Evolutionary conservation across 2,888 invertebrate genomes (phyloP), one percentile per base, ranked within the genome.

Genomic region (Prenolepis imparis): DNA sequence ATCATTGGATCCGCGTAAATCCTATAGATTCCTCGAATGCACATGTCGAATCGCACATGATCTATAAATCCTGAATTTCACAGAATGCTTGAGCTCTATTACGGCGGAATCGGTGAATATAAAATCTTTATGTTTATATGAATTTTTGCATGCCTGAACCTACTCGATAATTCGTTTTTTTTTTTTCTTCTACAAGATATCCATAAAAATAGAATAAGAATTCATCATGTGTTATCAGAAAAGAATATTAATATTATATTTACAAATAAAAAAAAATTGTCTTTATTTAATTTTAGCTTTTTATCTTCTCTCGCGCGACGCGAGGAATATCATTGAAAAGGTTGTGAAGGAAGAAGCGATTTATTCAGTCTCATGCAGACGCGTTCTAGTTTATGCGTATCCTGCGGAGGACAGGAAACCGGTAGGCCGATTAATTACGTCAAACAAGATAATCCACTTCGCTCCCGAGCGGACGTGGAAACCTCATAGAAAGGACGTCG

Each of bases 361-460:
- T 64, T 75, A 11, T 36, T 66, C 24, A 48, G 32, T 3, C 8
- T 12, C 5, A 21, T 18, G 41, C 9, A n/a, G 57, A 68, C 15
- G 18, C 8, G 32, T 44, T 70, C 11, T 59, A 78, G 21, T 59
- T 70, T 70, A 8, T 32, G 41, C 2, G 8, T 75, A 52, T 70
- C 44, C 57, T 36, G 6, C 44, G 32, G 21, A 44, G 15, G 3
- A 75, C 8, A 28, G 41, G 15, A 78, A 78, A 55, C 18, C 5
- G 8, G 80, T 36, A 64, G 36, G 28, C 48, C 15, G 57, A 82
- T 80, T 78, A 82, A 80, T 82, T 80, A 59, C 52, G 52, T 67
- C 63, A 78, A 82, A n/a, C 24, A 57, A 52, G 52, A 67, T 82
- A 82, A 80, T 82, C 63, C 66, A 32, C 24, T 18, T 57, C 18